These are phyloP conservation scores for Batillaria attramentaria DNA, from an alignment of 1,140 invertebrate genomes.

Conservation along the genomic window DNA sequence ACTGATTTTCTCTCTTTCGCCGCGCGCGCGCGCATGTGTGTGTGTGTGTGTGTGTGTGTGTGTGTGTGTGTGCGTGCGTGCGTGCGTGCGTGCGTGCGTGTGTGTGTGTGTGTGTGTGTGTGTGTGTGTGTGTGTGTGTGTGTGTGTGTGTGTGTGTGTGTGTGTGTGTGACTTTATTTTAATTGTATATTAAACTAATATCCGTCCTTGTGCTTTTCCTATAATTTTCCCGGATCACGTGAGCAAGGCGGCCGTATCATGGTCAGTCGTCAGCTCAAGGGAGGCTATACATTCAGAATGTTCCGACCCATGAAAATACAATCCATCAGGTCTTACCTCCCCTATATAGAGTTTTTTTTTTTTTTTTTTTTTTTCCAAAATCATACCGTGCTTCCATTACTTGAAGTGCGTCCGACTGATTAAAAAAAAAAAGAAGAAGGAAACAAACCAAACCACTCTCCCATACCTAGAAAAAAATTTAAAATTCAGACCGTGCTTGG, in stretches of 20 bases:
- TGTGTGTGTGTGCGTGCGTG: not conserved
- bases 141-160: not conserved
- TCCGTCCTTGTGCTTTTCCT: not conserved
- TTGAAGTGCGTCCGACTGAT: too few species aligned
- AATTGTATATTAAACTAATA: not conserved
- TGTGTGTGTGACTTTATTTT: not conserved
- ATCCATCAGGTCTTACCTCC: not conserved
- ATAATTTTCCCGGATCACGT: too few species aligned
- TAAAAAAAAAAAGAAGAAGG: too few species aligned
- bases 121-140: not conserved
- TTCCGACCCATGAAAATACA: not conserved
- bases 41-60: not conserved
- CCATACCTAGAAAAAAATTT: too few species aligned
- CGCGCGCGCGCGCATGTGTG: not conserved
- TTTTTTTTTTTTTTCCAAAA: not conserved
- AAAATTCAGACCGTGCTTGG: too few species aligned
- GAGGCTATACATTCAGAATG: not conserved
- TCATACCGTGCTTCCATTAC: too few species aligned
- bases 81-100: not conserved
- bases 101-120: not conserved
- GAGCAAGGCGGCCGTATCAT: too few species aligned
- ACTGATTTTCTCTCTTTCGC: not conserved
- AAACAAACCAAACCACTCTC: too few species aligned
- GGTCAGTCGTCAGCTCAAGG: not conserved
- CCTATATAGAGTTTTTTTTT: not conserved